Evolutionary conservation across 2,888 invertebrate genomes (phyloP), one percentile per base, ranked within the genome.

Genomic region (Graphium colonna): DNA sequence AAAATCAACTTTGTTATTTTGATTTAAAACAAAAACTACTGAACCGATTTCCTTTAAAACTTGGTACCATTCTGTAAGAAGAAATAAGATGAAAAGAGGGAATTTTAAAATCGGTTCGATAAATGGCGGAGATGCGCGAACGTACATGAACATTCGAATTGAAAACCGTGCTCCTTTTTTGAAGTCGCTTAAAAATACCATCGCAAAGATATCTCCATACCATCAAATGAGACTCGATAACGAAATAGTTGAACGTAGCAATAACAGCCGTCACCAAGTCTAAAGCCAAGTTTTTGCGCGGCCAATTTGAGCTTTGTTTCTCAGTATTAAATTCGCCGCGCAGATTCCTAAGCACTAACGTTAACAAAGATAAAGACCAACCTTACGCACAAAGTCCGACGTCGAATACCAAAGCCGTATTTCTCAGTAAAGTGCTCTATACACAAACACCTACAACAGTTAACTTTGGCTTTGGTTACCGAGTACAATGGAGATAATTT

Each of bases 391-490:
- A 40, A 36, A 54, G 53, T 54, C 44, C 44, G 53, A 18, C 53
- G 53, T 40, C 53, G 49, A 54, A 54, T 54, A 54, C 53, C 53
- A 54, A 54, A 49, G 49, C 44, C 44, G 44, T 54, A 54, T 54
- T 54, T 54, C 53, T 48, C 49, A 49, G 49, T 49, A 49, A 49
- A 54, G 43, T 39, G 40, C 31, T 5, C 38, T 42, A 13, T 44
- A 52, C 28, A 43, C 17, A 7, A 42, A 31, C 31, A 51, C 13
- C n/a, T 17, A 17, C n/a, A 12, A 2, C 13, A 12, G n/a, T n/a
- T 53, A 44, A 10, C 7, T 28, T 17, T 26, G 26, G 36, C 43
- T 36, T 36, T 38, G 39, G 45, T 54, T 49, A 40, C 21, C 4
- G 36, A n/a, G 36, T 5, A 12, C 44, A 49, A 54, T 54, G 49